Conservation (phyloP, 2,888 invertebrate species). For the Eilema sororculum region DNA sequence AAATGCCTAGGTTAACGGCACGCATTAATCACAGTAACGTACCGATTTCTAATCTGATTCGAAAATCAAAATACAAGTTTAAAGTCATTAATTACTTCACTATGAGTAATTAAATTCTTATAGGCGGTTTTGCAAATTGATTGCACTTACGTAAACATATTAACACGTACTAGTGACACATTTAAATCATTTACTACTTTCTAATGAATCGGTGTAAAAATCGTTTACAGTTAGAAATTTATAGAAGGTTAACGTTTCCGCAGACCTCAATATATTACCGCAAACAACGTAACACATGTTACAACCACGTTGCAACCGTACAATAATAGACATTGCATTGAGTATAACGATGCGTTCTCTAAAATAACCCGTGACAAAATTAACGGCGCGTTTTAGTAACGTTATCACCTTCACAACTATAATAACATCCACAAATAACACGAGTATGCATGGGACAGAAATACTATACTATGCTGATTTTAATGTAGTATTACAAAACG, state of each 20-base stretch:
- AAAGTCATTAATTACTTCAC: slow-evolving; percentile 29
- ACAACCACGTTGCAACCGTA: slow-evolving; percentile 41
- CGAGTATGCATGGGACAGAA: slow-evolving; percentile 71
- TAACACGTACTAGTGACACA: slow-evolving; percentile 38
- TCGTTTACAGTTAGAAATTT: neutral
- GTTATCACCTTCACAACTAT: slow-evolving; percentile 81
- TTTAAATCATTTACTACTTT: slow-evolving; percentile 30
- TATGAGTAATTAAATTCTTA: slow-evolving; percentile 28
- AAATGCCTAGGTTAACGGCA: slow-evolving; percentile 5
- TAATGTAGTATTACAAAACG: slow-evolving; percentile 66
- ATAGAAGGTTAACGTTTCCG: slow-evolving; percentile 39
- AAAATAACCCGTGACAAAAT: slow-evolving; percentile 80
- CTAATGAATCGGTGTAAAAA: slow-evolving; percentile 21
- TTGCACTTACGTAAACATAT: slow-evolving; percentile 1
- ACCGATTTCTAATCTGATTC: slow-evolving; percentile 43
- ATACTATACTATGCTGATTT: slow-evolving; percentile 71
- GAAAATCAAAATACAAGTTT: slow-evolving; percentile 35
- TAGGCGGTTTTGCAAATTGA: slow-evolving; percentile 22
- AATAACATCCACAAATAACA: slow-evolving; percentile 79
- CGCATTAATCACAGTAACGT: slow-evolving; percentile 35
- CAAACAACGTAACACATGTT: slow-evolving; percentile 40
- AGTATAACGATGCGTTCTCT: slow-evolving; percentile 68
- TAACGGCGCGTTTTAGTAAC: slow-evolving; percentile 73
- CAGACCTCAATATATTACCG: slow-evolving; percentile 42
- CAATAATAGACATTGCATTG: slow-evolving; percentile 71